Conservation (phyloP, 2,888 invertebrate species). For the Phaedon cochleariae region DNA sequence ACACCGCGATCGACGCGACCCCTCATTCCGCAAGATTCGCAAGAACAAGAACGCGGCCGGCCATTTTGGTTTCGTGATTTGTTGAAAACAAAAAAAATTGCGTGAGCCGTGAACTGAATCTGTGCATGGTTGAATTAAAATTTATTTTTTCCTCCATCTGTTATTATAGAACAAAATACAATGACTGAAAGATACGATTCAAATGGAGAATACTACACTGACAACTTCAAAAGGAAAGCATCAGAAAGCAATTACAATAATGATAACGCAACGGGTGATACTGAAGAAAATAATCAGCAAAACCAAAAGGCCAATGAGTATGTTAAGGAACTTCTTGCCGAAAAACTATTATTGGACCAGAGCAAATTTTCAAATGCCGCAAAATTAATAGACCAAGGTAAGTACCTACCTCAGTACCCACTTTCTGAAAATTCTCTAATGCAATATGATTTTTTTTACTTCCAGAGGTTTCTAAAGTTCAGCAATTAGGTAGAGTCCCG, state of each 20-base stretch:
- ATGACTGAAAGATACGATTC: slow-evolving; percentile 60
- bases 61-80: no score
- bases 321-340: slow-evolving; percentile 72
- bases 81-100: no score
- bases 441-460: slow-evolving; percentile 42
- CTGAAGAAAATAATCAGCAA: slow-evolving; percentile 40
- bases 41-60: no score
- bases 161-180: no score
- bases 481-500: slow-evolving; percentile 60
- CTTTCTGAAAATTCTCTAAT: no score
- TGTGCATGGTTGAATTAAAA: no score
- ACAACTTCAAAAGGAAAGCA: slow-evolving; percentile 56
- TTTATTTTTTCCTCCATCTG: no score
- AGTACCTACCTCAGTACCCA: no score
- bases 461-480: slow-evolving; percentile 80
- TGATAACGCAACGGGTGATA: slow-evolving; percentile 25
- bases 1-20: no score
- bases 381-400: slow-evolving; percentile 79
- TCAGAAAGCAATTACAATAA: not conserved
- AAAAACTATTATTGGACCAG: slow-evolving; percentile 50
- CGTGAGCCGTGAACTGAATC: no score
- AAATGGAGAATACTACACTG: slow-evolving; percentile 57
- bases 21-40: no score
- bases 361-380: slow-evolving; percentile 70
- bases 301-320: slow-evolving; percentile 76